These are phyloP conservation scores for Sarcophaga bullata DNA, from an alignment of 1,140 invertebrate species.

Conservation along the genomic window DNA sequence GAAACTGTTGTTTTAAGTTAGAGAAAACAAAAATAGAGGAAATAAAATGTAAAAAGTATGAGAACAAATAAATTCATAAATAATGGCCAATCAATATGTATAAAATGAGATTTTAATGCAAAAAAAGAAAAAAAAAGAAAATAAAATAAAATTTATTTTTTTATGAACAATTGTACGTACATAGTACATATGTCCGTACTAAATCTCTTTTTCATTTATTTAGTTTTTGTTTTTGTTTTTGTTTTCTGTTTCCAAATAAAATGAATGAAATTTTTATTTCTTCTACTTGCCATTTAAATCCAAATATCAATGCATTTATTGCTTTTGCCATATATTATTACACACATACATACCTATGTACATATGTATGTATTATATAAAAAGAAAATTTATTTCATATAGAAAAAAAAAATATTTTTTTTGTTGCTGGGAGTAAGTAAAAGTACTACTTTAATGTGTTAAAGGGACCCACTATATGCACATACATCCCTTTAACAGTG, in stretches of 20 bases:
- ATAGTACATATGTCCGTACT: neutral
- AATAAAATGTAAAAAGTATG: neutral
- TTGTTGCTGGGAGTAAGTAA: no score
- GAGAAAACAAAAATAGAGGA: neutral
- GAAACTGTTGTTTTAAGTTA: neutral
- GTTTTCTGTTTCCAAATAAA: no score
- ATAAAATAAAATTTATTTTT: neutral
- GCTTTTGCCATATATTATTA: slow-evolving; percentile 16
- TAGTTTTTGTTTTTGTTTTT: neutral
- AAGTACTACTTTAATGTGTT: no score
- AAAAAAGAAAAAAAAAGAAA: neutral
- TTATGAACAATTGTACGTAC: neutral
- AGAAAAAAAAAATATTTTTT: no score
- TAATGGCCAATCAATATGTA: slow-evolving; percentile 33
- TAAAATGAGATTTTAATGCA: slow-evolving; percentile 36
- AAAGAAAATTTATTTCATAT: no score
- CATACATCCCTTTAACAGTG: neutral
- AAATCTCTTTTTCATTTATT: slow-evolving; percentile 3
- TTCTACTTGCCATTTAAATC: neutral
- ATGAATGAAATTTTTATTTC: slow-evolving; percentile 22
- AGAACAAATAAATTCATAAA: slow-evolving; percentile 29
- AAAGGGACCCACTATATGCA: no score
- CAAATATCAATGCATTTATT: slow-evolving; percentile 30
- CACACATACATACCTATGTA: neutral
- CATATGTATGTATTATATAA: neutral